phyloP scores from a whole-genome alignment of 2,888 invertebrate genomes.

The Ellobium chinense region DNA sequence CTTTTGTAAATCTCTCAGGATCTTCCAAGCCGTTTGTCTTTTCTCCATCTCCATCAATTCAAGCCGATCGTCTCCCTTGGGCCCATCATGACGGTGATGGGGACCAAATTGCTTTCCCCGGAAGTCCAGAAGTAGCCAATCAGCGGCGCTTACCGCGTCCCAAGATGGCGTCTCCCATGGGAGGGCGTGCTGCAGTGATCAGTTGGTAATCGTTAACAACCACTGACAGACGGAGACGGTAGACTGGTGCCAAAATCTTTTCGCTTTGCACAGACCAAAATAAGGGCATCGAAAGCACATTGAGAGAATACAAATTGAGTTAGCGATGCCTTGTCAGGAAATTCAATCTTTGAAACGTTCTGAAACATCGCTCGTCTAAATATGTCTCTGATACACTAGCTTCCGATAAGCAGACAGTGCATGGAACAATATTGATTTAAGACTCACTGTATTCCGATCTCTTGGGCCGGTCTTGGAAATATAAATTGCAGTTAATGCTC shows the following conservation, averaged over 20 bases:
- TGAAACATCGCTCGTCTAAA: too few species aligned
- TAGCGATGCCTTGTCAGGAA: too few species aligned
- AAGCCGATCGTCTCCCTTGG: constrained; percentile 6
- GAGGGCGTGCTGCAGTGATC: constrained; percentile 8
- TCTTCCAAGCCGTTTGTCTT: constrained; percentile 6
- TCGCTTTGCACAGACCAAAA: background rate
- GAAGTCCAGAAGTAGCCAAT: constrained; percentile 37
- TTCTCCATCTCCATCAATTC: constrained; percentile 25
- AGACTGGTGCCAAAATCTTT: constrained; percentile 10
- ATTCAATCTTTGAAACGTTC: too few species aligned
- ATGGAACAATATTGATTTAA: too few species aligned
- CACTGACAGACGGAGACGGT: constrained; percentile 14
- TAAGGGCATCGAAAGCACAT: background rate
- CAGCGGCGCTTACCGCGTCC: constrained; percentile 31
- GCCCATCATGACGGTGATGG: constrained; percentile 28
- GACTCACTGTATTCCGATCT: too few species aligned
- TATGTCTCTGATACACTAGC: too few species aligned
- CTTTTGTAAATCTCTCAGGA: constrained; percentile 10
- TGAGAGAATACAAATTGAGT: too few species aligned
- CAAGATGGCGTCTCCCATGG: constrained; percentile 19
- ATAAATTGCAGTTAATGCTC: too few species aligned
- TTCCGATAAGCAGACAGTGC: too few species aligned
- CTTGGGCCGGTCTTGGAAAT: too few species aligned
- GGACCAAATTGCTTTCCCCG: constrained; percentile 34
- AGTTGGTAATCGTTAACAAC: constrained; percentile 31